Evolutionary conservation across 2,888 invertebrate genomes (phyloP), one percentile per base, ranked within the genome.

Genomic region (Aphodius granarius): DNA sequence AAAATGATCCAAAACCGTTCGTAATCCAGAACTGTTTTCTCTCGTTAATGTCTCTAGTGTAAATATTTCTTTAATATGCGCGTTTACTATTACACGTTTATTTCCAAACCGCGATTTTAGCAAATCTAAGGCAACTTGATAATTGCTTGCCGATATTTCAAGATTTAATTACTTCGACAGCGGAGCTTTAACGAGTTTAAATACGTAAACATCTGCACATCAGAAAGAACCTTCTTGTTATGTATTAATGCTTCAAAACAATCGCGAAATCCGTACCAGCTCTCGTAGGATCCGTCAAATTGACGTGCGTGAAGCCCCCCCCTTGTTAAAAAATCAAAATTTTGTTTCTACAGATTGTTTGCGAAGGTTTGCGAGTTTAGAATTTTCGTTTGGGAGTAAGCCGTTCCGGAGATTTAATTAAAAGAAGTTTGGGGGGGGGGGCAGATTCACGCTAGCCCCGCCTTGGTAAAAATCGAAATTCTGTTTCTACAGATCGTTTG

Each of bases 31-130:
- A 19, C 63, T 18, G n/a, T 19, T 22, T 18, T 65, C 43, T 5
- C 62, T n/a, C 21, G 5, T 63, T n/a, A 21, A 2, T 2, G 17
- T 13, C 5, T 16, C 16, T 63, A 68, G 18, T 5, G 15, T 63
- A 73, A 75, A 75, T 9, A 75, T 19, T 18, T 43, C 73, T 20
- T 64, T 70, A 20, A 76, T 71, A 20, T 76, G n/a, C n/a, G 68
- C 21, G 19, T 66, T 62, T 6, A 73, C 22, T n/a, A 75, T 75
- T 19, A n/a, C 64, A 9, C 43, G 20, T 62, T 23, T 15, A 4
- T 73, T 73, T 21, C 68, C 70, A 17, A 65, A 75, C 16, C 75
- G 63, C 9, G 73, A 66, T 16, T 3, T 43, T 13, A 75, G 21
- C 16, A 74, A 17, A 19, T 70, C 21, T 15, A 66, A 17, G 5